Evolutionary conservation across 2,797 vertebrate genomes (phyloP).

Genomic region (Malacoctenus gilli): DNA sequence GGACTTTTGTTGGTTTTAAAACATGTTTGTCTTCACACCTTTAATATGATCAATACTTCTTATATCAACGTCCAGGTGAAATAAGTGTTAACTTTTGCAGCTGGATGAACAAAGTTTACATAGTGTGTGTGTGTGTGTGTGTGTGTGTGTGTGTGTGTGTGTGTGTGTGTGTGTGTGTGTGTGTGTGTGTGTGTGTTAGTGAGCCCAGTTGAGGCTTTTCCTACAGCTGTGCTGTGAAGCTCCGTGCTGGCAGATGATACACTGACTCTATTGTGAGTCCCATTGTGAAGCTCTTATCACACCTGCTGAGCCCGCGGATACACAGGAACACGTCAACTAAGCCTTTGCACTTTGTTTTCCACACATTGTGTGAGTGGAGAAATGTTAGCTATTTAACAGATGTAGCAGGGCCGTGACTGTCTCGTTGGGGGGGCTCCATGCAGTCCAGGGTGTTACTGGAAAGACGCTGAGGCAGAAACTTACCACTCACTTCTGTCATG

Average conservation of each 20-base stretch:
- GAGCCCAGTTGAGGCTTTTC: slow-evolving; percentile 15
- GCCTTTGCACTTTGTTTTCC: slow-evolving; percentile 51
- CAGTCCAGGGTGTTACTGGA: too few species aligned
- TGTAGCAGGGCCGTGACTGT: slow-evolving; percentile 1
- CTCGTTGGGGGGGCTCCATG: too few species aligned
- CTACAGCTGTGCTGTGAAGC: slow-evolving; percentile 61
- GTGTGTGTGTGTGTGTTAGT: slow-evolving; percentile 19
- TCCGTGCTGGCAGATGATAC: slow-evolving; percentile 46
- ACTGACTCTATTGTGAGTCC: slow-evolving; percentile 57
- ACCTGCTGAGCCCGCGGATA: slow-evolving; percentile 52
- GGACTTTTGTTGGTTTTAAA: slow-evolving; percentile 19
- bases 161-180: slow-evolving; percentile 1
- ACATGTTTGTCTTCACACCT: slow-evolving; percentile 51
- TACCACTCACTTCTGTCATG: too few species aligned
- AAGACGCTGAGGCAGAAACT: too few species aligned
- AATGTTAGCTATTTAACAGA: slow-evolving; percentile 14
- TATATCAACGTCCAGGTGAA: slow-evolving; percentile 32
- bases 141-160: slow-evolving; percentile 2
- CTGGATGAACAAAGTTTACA: too few species aligned
- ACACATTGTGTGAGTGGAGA: slow-evolving; percentile 36
- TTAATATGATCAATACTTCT: slow-evolving; percentile 38
- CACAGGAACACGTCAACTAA: slow-evolving; percentile 50
- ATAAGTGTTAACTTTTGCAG: slow-evolving; percentile 40
- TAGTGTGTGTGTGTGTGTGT: slow-evolving; percentile 13
- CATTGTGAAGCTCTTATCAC: slow-evolving; percentile 45